Evolutionary conservation across 2,888 invertebrate species (phyloP), one percentile per base, ranked within the genome.

Genomic region (Litoditis marina): DNA sequence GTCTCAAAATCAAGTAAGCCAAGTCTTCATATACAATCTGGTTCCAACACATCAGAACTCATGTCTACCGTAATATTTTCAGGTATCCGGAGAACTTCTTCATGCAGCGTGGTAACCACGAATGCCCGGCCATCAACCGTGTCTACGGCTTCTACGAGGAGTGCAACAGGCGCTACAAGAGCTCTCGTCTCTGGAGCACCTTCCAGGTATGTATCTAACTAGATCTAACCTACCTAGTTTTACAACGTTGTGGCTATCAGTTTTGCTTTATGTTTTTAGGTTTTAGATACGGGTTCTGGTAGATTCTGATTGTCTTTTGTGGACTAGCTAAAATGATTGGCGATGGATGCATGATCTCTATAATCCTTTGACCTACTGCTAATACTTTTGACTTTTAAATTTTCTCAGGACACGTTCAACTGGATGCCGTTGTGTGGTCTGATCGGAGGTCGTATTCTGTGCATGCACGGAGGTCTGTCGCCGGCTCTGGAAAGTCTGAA

Each of bases 401-500:
- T n/a, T 7, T 34, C 57, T 51, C 63, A 76, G 65, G 77, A 78
- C 51, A 70, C 78, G 0, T 80, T 80, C 73, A 77, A 76, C 66
- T 78, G 76, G 76, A 78, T 80, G 78, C 79, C 80, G 1, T 64
- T 78, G 51, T 65, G 67, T 55, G 80, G 73, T 8, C 65, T 80
- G 36, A 78, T 78, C 47, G 77, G 76, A 27, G 73, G 70, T 16
- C 68, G 73, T 25, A 77, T 80, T 44, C 69, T 77, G 8, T 77
- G 73, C 58, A 77, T 77, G 77, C 80, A 80, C 58, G 80, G 80
- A 8, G 80, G 80, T 6, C 71, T 80, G 50, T 79, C 79, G 3
- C 78, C 77, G 7, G 68, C 76, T 30, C 66, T 80, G 27, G 36
- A 46, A 32, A 55, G 49, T 31, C 58, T 79, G 44, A 77, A 80